These are phyloP conservation scores for Theretra japonica DNA, from an alignment of 2,888 invertebrate species.

Conservation along the genomic window DNA sequence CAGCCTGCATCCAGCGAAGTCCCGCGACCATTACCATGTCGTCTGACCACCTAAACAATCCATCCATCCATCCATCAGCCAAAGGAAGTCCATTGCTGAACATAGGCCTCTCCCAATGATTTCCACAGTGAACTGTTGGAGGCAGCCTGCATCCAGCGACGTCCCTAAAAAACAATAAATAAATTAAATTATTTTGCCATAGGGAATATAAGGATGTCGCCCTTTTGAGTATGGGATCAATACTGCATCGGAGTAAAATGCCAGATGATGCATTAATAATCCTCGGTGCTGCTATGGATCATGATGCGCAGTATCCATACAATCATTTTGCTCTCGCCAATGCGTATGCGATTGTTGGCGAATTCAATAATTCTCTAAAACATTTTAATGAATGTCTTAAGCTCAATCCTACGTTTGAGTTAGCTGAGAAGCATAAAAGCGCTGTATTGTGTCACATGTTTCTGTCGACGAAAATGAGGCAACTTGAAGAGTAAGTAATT, in stretches of 20 bases:
- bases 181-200: constrained; percentile 56
- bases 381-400: constrained; percentile 86
- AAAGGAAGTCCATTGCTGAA: too few species aligned
- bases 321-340: constrained; percentile 89
- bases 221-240: constrained; percentile 89
- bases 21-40: too few species aligned
- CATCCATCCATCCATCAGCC: too few species aligned
- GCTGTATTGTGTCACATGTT: constrained; percentile 88
- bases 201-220: constrained; percentile 90
- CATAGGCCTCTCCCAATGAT: too few species aligned
- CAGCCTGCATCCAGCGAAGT: too few species aligned
- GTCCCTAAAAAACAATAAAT: too few species aligned
- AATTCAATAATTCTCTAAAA: constrained; percentile 88
- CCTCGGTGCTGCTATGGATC: constrained; percentile 89
- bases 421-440: constrained; percentile 86
- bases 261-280: constrained; percentile 90
- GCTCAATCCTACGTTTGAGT: constrained; percentile 86
- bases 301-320: constrained; percentile 85
- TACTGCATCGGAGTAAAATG: constrained; percentile 87
- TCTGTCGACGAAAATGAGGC: constrained; percentile 85
- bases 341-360: constrained; percentile 88
- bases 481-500: constrained; percentile 87
- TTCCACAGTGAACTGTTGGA: too few species aligned
- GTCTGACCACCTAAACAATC: too few species aligned
- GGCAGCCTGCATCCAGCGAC: too few species aligned